Evolutionary conservation across 2,113 vertebrate species (phyloP), one percentile per base, ranked within the genome.

Genomic region (Prunella himalayana): DNA sequence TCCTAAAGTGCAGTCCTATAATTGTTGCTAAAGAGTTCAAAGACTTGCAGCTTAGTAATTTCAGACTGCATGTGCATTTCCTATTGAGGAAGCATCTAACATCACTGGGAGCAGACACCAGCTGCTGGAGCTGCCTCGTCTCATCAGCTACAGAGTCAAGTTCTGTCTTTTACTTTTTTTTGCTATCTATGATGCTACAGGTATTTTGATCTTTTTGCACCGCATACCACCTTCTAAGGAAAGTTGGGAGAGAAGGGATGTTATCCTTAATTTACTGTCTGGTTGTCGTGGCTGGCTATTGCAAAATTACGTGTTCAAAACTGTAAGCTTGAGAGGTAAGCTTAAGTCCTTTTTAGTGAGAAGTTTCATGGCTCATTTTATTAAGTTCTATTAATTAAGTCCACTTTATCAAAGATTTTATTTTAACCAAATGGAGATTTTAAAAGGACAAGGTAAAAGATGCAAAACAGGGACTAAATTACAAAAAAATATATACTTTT

Each of bases 1-100:
- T 88, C 57, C 86, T 57, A 45, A 51, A 71, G 33, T 28, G 13
- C 21, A 60, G 35, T 60, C 70, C 53, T 90, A 7, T 44, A 84
- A 79, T 4, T 69, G 53, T 21, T 64, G 37, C 25, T 64, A 31
- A 84, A 76, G n/a, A 27, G 19, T 64, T 86, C 47, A 81, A 22
- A 94, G 91, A 91, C 76, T 70, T 79, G 82, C 41, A 95, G 86
- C 73, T 96, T 87, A 95, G 94, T 93, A 92, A 94, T 81, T 96
- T 94, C 60, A 88, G 88, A 83, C 88, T 82, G 33, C 71, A 92
- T 57, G 82, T 71, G 78, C 72, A 90, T 94, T 95, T 97, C 89
- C 72, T 84, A n/a, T 24, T 84, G 35, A 86, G 20, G 22, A 87
- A 17, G 33, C 53, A 71, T 71, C 44, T 72, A 89, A 72, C 13